Conservation (phyloP, 2,113 vertebrate species). For the Dermatemys mawii region DNA sequence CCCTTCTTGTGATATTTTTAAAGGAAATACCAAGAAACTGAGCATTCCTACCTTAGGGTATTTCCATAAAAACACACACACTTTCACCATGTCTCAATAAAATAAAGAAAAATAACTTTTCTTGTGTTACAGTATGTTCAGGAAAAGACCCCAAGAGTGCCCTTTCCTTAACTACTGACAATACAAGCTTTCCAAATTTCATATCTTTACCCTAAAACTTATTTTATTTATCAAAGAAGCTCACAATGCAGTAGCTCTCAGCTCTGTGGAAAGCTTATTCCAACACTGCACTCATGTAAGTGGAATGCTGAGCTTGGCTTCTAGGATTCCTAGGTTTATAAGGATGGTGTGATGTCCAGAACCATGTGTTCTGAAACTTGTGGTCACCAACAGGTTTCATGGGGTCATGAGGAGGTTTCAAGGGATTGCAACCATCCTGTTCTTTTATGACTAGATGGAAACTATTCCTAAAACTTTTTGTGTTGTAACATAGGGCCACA, state of each 20-base stretch:
- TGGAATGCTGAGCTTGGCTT: not conserved
- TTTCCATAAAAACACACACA: constrained; percentile 56
- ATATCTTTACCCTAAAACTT: not conserved
- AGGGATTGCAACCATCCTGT: not conserved
- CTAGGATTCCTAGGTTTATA: not conserved
- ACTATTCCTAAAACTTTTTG: not conserved
- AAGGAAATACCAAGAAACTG: constrained; percentile 64
- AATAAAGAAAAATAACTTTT: constrained; percentile 46
- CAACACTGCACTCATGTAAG: not conserved
- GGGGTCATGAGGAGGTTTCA: not conserved
- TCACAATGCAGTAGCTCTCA: not conserved
- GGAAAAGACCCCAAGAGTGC: not conserved
- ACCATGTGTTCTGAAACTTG: not conserved
- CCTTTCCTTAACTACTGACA: not conserved
- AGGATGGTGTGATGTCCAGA: not conserved
- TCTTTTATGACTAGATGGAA: not conserved
- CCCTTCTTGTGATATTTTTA: constrained; percentile 51
- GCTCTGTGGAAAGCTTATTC: not conserved
- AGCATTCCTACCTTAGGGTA: constrained; percentile 9
- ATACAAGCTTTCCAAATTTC: not conserved
- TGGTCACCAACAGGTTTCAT: not conserved
- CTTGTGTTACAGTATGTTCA: not conserved
- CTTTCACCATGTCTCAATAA: no score
- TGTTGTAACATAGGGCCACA: not conserved
- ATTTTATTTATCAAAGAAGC: not conserved